Conservation (phyloP, 2,888 invertebrate genomes). For the Protonemura montana region DNA sequence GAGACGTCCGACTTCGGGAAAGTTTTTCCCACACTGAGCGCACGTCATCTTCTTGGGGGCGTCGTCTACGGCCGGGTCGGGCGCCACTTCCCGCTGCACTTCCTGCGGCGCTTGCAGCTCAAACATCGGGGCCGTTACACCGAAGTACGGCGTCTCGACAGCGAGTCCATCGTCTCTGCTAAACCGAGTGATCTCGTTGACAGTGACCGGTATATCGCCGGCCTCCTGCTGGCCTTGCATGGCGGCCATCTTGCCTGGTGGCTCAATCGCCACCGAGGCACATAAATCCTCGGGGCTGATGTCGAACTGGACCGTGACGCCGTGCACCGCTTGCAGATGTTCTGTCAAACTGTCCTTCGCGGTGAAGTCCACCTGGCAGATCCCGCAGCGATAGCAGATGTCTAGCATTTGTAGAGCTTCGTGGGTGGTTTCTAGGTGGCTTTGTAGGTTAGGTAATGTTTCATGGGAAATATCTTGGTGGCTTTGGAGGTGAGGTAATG, state of each 20-base stretch:
- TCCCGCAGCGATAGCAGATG: conserved; percentile 32
- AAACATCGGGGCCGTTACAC: too few relatives aligned
- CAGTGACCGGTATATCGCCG: not conserved
- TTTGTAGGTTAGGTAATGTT: too few relatives aligned
- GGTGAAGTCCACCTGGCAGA: conserved; percentile 38
- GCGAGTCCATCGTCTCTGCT: too few relatives aligned
- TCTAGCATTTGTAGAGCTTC: not conserved
- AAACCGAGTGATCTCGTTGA: not conserved
- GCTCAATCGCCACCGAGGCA: too few relatives aligned
- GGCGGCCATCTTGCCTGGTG: too few relatives aligned
- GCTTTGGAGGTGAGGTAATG: too few relatives aligned
- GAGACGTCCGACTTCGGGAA: conserved; percentile 40
- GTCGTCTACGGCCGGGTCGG: not conserved
- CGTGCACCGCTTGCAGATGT: conserved; percentile 35
- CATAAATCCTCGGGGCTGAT: not conserved
- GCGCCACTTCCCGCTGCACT: too few relatives aligned
- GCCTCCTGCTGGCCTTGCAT: not conserved
- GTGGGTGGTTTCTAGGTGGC: not conserved
- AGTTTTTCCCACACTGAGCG: conserved; percentile 44
- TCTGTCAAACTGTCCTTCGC: not conserved
- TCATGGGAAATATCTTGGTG: too few relatives aligned
- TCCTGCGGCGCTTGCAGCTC: too few relatives aligned
- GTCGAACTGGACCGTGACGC: not conserved
- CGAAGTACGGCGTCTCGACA: too few relatives aligned
- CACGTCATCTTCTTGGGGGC: conserved; percentile 25